phyloP scores from a whole-genome alignment of 2,113 vertebrate species.

The Isichthys henryi region DNA sequence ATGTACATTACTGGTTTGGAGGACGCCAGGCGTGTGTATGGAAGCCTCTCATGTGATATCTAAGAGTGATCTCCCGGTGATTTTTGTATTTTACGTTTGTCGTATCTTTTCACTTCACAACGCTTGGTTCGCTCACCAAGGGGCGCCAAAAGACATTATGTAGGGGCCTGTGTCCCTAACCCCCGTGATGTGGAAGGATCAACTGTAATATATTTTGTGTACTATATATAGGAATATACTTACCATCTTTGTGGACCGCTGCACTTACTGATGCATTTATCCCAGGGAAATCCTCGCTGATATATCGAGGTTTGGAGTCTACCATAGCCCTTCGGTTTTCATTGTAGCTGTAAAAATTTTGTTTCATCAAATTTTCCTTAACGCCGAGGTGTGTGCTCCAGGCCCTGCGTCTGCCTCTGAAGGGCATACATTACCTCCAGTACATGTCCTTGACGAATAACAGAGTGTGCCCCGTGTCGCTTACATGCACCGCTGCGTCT shows the following conservation, averaged over 20 bases:
- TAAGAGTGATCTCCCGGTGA: not conserved
- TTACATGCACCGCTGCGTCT: conserved; percentile 58
- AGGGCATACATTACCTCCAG: conserved; percentile 53
- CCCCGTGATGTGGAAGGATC: not conserved
- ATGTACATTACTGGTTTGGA: not conserved
- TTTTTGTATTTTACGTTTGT: not conserved
- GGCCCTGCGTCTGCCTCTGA: not conserved
- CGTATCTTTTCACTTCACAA: not conserved
- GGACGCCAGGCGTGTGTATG: not conserved
- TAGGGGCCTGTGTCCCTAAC: not conserved
- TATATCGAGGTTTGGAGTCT: conserved; percentile 52
- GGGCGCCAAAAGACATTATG: not conserved
- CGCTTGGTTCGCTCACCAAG: not conserved
- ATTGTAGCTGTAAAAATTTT: conserved; percentile 49
- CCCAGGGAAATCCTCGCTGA: conserved; percentile 58
- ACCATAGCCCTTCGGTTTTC: conserved; percentile 57
- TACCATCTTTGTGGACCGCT: conserved; percentile 54
- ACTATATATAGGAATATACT: conserved; percentile 17
- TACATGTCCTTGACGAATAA: conserved; percentile 62
- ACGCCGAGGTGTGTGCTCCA: not conserved
- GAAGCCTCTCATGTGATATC: not conserved
- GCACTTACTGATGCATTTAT: conserved; percentile 53
- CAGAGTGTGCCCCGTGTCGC: conserved; percentile 53
- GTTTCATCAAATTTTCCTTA: not conserved
- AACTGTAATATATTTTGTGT: not conserved